These are phyloP conservation scores for Epistrophe grossulariae DNA, from an alignment of 2,888 invertebrate species.

Conservation along the genomic window DNA sequence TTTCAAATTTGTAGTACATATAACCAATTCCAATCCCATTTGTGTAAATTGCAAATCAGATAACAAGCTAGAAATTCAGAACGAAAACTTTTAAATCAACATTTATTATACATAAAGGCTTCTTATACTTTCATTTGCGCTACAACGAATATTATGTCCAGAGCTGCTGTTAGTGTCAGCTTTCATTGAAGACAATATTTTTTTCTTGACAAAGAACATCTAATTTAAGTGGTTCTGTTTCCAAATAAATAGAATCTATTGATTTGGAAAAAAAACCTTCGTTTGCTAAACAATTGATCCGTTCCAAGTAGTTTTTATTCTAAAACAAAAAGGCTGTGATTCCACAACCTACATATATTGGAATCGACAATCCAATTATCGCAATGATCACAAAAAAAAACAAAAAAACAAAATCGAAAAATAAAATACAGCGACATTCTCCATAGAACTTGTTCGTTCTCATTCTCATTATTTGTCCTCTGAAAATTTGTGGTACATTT, in stretches of 20 bases:
- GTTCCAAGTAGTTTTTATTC: neutral
- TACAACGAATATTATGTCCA: neutral
- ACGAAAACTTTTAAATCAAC: no score
- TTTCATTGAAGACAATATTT: neutral
- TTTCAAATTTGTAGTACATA: no score
- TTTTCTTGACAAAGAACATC: neutral
- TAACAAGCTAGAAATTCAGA: no score
- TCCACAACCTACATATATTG: neutral
- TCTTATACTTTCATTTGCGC: no score
- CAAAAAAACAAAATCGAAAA: neutral
- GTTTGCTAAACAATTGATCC: slow-evolving; percentile 6
- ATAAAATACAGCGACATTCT: slow-evolving; percentile 2
- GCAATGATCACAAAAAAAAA: slow-evolving; percentile 13
- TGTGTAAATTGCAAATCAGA: no score
- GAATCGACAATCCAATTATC: slow-evolving; percentile 32
- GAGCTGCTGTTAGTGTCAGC: neutral
- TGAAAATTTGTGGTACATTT: slow-evolving; percentile 26
- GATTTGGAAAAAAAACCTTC: neutral
- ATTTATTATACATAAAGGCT: no score
- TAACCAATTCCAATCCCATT: no score
- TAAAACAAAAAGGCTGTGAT: neutral
- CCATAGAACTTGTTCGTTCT: slow-evolving; percentile 6
- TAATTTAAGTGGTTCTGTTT: neutral
- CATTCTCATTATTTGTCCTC: slow-evolving; percentile 24
- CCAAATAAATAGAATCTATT: neutral